Percentiles rank a stretch among this genome's conserved stretches.
Conservation (phyloP, 2,888 invertebrate species). For the Cantharis flavilabris region DNA sequence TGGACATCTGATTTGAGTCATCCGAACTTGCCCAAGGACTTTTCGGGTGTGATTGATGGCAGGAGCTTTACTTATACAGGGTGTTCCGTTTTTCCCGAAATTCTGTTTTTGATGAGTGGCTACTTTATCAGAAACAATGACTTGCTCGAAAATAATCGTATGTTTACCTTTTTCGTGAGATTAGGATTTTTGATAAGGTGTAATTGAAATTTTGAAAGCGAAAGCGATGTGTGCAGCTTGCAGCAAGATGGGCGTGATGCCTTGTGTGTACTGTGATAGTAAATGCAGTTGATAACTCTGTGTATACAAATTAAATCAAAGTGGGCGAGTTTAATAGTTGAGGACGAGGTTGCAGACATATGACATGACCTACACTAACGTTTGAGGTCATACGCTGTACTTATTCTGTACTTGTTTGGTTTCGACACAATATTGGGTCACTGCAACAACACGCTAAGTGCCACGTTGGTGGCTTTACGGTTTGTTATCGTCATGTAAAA, state of each 20-base stretch:
- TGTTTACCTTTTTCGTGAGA: not conserved
- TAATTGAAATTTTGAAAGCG: not conserved
- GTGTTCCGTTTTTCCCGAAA: not conserved
- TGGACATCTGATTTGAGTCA: not conserved
- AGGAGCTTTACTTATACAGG: not conserved
- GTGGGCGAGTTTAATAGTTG: slow-evolving; percentile 13
- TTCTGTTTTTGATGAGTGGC: no score
- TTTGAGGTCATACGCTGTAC: slow-evolving; percentile 31
- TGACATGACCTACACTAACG: slow-evolving; percentile 33
- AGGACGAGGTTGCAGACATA: slow-evolving; percentile 22
- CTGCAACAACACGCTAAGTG: slow-evolving; percentile 11
- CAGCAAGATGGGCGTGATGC: slow-evolving; percentile 9
- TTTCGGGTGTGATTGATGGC: not conserved
- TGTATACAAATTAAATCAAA: not conserved
- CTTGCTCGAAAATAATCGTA: not conserved
- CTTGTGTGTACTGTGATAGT: not conserved
- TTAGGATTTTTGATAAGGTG: not conserved
- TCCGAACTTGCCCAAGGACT: not conserved
- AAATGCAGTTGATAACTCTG: not conserved
- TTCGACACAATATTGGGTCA: slow-evolving; percentile 25
- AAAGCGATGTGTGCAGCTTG: slow-evolving; percentile 1
- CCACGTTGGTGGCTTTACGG: not conserved
- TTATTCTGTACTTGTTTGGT: slow-evolving; percentile 26
- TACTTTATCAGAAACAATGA: not conserved
- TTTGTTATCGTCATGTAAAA: not conserved